phyloP scores from a whole-genome alignment of 2,113 vertebrate species.

The Chionis minor region DNA sequence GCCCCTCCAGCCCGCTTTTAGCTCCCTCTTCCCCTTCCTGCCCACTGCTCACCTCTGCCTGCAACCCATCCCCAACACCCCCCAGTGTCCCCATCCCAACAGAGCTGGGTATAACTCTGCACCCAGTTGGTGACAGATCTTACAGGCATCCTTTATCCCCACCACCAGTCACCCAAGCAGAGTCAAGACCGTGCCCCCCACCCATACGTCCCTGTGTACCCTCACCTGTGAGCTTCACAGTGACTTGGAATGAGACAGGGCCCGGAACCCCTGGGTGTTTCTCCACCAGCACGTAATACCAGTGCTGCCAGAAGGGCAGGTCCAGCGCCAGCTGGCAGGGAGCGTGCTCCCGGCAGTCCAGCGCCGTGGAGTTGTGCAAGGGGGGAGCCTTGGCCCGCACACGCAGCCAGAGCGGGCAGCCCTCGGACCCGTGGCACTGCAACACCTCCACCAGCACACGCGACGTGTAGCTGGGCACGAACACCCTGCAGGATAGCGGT shows the following conservation, averaged over 20 bases:
- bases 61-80: background rate
- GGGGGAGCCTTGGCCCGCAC: constrained; percentile 92
- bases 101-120: background rate
- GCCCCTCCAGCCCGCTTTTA: background rate
- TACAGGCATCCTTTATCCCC: rapidly evolving
- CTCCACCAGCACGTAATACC: constrained; percentile 97
- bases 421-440: constrained; percentile 77
- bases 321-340: constrained; percentile 85
- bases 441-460: constrained; percentile 88
- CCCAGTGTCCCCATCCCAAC: background rate
- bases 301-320: constrained; percentile 92
- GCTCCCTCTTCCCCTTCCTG: background rate
- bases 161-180: background rate
- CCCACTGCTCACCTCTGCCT: background rate
- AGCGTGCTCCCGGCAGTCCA: constrained; percentile 82
- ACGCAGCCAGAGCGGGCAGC: constrained; percentile 88
- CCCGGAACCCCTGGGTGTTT: constrained; percentile 74
- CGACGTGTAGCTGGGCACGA: constrained; percentile 92
- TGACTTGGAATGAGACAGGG: constrained; percentile 88
- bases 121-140: background rate
- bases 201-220: background rate
- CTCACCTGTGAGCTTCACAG: constrained; percentile 91
- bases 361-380: constrained; percentile 90
- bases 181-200: background rate
- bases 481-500: constrained; percentile 80